phyloP scores from a whole-genome alignment of 1,140 invertebrate genomes.

The Drosophila sulfurigaster region DNA sequence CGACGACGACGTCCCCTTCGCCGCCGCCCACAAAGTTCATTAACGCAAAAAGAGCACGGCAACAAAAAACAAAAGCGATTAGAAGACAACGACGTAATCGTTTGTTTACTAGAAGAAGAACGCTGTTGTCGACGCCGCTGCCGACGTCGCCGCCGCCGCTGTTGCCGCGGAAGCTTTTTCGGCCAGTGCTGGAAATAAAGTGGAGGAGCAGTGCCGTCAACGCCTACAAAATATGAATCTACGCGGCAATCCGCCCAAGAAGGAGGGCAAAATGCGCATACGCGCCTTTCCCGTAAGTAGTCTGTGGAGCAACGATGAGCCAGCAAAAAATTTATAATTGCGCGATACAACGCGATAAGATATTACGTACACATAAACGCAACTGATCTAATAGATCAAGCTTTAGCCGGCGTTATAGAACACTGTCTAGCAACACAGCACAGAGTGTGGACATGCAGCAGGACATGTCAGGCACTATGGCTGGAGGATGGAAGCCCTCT shows the following conservation, averaged over 20 bases:
- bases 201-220: constrained; percentile 77
- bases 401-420: too few relatives aligned
- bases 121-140: constrained; percentile 1
- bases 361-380: background rate
- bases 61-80: background rate
- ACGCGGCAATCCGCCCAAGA: constrained; percentile 88
- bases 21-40: constrained; percentile 11
- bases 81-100: constrained; percentile 24
- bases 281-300: constrained; percentile 97
- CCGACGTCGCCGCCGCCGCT: background rate
- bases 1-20: background rate
- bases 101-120: constrained; percentile 47
- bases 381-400: constrained; percentile 4
- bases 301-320: constrained; percentile 6
- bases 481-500: too few relatives aligned
- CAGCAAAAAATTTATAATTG: background rate
- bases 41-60: background rate
- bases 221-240: constrained; percentile 80
- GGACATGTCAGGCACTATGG: too few relatives aligned
- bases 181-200: constrained; percentile 59
- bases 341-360: constrained; percentile 6
- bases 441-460: too few relatives aligned
- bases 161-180: constrained; percentile 38
- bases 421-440: too few relatives aligned
- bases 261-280: constrained; percentile 98